Base-by-base conservation (phyloP, 2,888 invertebrate genomes). In the Archips crataeganus region DNA sequence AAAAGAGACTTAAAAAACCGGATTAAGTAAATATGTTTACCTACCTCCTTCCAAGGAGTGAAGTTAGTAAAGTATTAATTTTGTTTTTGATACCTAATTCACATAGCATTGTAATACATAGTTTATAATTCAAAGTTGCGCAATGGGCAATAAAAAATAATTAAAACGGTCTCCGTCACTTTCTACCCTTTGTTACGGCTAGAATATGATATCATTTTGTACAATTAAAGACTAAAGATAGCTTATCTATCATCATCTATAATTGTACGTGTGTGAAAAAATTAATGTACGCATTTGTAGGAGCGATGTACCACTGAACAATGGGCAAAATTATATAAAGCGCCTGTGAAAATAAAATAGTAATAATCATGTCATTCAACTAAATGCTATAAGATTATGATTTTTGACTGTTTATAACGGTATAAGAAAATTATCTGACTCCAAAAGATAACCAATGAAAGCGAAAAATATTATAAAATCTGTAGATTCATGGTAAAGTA, bases 161-260 rank as follows among this genome's bases (percentile, higher is more conserved):
- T 60, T 8, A 68, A 59, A 34, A 11, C 11, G 5, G 45, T 10
- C 32, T 23, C 1, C 9, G 65, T 2, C 34, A 34, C 63, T 70
- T 23, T 69, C 70, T 70, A 63, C 49, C 34, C 49, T 65, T 71
- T 60, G 71, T 71, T 49, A 60, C 36, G 8, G 8, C 23, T 36
- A 13, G 45, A 57, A 15, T 59, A 64, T 57, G 45, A 65, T 59
- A 64, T 47, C 57, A 71, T 71, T 71, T 71, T 59, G 64, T 71
- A 57, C 15, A 49, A 65, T 71, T 39, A 11, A 51, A 60, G 49
- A 23, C 59, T n/a, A 49, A 57, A 60, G 39, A 13, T 36, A 54
- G 36, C 60, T 42, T 65, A n/a, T 36, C 71, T 60, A 13, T 47
- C n/a, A 59, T 71, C 49, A 59, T 60, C n/a, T 49, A 32, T 23